Conservation (phyloP, 2,797 vertebrate species). For the Adelosebastes latens region DNA sequence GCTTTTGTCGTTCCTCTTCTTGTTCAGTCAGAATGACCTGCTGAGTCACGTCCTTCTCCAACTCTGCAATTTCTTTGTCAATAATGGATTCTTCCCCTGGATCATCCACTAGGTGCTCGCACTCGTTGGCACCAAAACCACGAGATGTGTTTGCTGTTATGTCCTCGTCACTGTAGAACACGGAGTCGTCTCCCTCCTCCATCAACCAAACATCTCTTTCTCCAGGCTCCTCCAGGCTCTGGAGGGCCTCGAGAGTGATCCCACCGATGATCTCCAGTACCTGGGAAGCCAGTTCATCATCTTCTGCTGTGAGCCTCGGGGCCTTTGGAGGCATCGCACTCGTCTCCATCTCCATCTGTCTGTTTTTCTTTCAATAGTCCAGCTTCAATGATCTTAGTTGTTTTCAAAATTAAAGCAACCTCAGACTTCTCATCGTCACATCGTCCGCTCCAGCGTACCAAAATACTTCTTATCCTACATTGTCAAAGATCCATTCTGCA, state of each 20-base stretch:
- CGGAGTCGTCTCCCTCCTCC: conserved; percentile 79
- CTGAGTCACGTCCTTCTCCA: not conserved
- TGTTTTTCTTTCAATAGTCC: not conserved
- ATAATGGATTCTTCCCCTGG: not conserved
- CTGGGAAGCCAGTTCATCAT: conserved; percentile 60
- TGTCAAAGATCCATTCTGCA: conserved; percentile 63
- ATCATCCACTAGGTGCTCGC: not conserved
- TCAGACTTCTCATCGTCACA: conserved; percentile 9
- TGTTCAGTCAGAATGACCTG: not conserved
- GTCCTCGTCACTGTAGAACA: conserved; percentile 79
- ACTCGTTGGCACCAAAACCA: not conserved
- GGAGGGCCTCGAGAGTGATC: conserved; percentile 23
- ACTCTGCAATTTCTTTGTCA: not conserved
- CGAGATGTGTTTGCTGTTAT: not conserved
- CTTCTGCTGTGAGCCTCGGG: conserved; percentile 71
- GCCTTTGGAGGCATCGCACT: conserved; percentile 39
- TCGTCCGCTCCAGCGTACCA: conserved; percentile 36
- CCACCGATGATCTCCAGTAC: conserved; percentile 67
- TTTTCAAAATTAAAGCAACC: conserved; percentile 40
- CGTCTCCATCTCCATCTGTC: conserved; percentile 72
- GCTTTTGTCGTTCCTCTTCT: conserved; percentile 24
- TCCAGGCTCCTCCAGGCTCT: conserved; percentile 36
- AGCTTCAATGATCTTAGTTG: not conserved
- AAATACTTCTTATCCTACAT: conserved; percentile 40
- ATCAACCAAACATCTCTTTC: conserved; percentile 37